These are phyloP conservation scores for Argyresthia goedartella DNA, from an alignment of 2,888 invertebrate genomes.

Conservation along the genomic window DNA sequence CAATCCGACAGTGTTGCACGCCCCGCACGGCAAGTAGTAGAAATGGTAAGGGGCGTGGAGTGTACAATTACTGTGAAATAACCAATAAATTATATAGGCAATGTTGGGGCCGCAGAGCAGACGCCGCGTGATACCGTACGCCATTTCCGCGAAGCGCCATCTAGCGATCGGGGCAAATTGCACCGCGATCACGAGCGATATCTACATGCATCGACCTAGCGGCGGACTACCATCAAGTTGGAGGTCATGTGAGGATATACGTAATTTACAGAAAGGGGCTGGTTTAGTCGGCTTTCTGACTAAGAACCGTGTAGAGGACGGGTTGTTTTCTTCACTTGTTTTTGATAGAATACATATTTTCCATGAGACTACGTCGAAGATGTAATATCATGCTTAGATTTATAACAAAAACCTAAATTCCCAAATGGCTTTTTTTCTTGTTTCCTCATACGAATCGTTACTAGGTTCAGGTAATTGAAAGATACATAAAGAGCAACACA, in stretches of 20 bases:
- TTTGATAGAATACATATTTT: too few relatives aligned
- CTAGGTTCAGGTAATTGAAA: too few relatives aligned
- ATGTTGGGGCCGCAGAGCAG: constrained; percentile 32
- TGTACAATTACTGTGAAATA: constrained; percentile 58
- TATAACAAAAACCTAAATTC: too few relatives aligned
- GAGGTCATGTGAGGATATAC: background rate
- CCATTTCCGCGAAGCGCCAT: constrained; percentile 58
- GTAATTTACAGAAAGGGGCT: background rate
- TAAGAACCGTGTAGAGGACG: too few relatives aligned
- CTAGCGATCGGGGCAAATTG: constrained; percentile 51
- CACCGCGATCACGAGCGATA: constrained; percentile 52
- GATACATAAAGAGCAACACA: too few relatives aligned
- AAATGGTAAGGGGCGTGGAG: constrained; percentile 40
- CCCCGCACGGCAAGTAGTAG: constrained; percentile 24
- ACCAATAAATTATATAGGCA: constrained; percentile 32
- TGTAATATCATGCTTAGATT: too few relatives aligned
- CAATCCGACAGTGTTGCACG: constrained; percentile 8
- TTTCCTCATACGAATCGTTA: too few relatives aligned
- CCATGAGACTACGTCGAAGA: too few relatives aligned
- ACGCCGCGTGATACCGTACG: constrained; percentile 49
- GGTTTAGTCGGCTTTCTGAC: background rate
- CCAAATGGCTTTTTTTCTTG: too few relatives aligned
- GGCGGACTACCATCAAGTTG: constrained; percentile 1
- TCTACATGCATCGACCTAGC: constrained; percentile 15
- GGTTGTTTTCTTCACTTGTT: too few relatives aligned